These are phyloP conservation scores for Holotrichia oblita DNA, from an alignment of 1,140 invertebrate species.

Conservation along the genomic window DNA sequence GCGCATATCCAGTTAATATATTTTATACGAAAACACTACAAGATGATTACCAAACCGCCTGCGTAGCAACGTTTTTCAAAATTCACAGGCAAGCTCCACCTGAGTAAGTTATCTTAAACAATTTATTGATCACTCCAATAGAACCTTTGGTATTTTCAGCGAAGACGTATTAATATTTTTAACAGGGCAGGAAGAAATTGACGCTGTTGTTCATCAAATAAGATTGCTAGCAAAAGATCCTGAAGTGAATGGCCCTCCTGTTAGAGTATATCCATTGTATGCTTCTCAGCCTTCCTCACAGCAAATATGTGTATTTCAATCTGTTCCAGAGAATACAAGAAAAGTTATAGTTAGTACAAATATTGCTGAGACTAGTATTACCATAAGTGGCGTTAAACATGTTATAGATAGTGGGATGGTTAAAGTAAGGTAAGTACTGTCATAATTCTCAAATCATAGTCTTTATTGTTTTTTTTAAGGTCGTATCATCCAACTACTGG, in stretches of 20 bases:
- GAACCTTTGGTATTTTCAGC: conserved; percentile 59
- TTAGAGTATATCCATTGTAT: conserved; percentile 85
- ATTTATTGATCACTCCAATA: background rate
- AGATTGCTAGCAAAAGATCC: conserved; percentile 76
- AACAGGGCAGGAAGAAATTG: conserved; percentile 99
- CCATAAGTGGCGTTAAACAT: conserved; percentile 92
- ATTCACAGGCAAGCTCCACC: conserved; percentile 85
- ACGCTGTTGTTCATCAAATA: conserved; percentile 82
- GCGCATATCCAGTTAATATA: conserved; percentile 86
- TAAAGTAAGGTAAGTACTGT: conserved; percentile 75
- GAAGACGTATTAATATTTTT: conserved; percentile 96
- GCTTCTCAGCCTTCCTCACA: conserved; percentile 79
- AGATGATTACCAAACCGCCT: conserved; percentile 85
- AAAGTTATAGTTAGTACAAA: conserved; percentile 98
- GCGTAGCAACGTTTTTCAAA: conserved; percentile 89
- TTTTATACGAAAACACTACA: conserved; percentile 79
- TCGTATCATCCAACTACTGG: conserved; percentile 84
- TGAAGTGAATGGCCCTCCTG: conserved; percentile 63
- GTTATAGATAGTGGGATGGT: conserved; percentile 96
- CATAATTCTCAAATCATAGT: conserved; percentile 43
- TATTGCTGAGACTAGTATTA: conserved; percentile 97
- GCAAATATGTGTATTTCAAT: conserved; percentile 82
- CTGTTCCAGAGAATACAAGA: conserved; percentile 71
- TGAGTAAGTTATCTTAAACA: conserved; percentile 69
- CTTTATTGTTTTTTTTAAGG: conserved; percentile 59